These are phyloP conservation scores for Falco naumanni DNA, from an alignment of 2,797 vertebrate genomes.

Conservation along the genomic window DNA sequence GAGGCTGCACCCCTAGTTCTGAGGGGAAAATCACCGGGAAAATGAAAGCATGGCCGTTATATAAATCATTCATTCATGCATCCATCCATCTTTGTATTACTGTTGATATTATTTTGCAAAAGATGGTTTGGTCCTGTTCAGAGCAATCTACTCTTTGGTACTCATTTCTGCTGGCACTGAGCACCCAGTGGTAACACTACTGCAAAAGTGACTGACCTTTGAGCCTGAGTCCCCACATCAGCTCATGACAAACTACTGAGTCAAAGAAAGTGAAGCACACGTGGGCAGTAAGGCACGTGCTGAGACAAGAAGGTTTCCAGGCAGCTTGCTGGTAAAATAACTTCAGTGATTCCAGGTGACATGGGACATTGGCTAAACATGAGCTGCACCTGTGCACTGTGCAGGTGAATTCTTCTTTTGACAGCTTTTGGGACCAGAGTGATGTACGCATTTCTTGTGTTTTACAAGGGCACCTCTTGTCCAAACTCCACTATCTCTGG, in stretches of 20 bases:
- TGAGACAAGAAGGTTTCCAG: not conserved
- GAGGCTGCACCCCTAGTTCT: not conserved
- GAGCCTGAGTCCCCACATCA: not conserved
- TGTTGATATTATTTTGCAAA: not conserved
- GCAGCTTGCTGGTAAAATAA: not conserved
- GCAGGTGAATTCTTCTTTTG: not conserved
- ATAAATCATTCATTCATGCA: slow-evolving; percentile 2
- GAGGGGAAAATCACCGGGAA: not conserved
- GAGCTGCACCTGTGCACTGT: not conserved
- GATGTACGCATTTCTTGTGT: accelerated
- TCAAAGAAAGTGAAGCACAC: not conserved
- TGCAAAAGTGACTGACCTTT: not conserved
- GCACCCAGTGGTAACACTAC: not conserved
- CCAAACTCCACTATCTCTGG: not conserved
- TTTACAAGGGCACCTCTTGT: not conserved
- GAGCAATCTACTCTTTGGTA: not conserved
- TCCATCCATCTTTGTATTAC: not conserved
- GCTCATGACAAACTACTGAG: accelerated
- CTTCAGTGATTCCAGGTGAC: not conserved
- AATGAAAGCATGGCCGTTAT: not conserved
- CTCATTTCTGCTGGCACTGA: not conserved
- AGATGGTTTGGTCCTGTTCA: not conserved
- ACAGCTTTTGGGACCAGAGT: not conserved
- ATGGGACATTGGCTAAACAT: not conserved
- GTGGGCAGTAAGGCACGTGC: not conserved